Percentiles rank a stretch among this genome's conserved stretches.
Conservation (phyloP, 2,888 invertebrate genomes). For the Labia minor region DNA sequence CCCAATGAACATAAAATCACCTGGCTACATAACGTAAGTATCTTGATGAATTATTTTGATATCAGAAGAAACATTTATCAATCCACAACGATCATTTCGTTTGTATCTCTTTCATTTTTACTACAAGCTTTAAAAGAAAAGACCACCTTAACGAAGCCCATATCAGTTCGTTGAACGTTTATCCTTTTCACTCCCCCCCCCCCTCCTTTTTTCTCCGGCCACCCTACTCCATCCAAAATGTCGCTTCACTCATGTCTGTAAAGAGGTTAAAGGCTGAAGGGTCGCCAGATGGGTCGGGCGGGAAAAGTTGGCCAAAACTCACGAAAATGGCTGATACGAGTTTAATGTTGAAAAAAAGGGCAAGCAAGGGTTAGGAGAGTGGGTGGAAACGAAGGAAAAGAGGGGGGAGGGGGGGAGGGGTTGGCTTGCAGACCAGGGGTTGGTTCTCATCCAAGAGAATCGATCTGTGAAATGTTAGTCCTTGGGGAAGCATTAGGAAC, state of each 20-base stretch:
- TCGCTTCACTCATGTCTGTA: slow-evolving; percentile 19
- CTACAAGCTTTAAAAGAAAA: neutral
- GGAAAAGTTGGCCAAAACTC: slow-evolving; percentile 20
- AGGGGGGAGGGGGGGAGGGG: neutral
- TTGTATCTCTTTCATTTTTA: neutral
- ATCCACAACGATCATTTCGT: neutral
- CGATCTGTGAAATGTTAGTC: slow-evolving; percentile 21
- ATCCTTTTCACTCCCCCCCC: slow-evolving; percentile 1
- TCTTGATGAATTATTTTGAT: slow-evolving; percentile 25
- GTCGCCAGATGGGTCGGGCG: slow-evolving; percentile 19
- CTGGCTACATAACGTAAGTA: slow-evolving; percentile 66
- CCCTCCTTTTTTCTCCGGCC: no score
- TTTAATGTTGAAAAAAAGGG: slow-evolving; percentile 21
- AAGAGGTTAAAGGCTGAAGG: slow-evolving; percentile 18
- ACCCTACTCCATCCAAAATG: no score
- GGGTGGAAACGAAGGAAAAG: no score
- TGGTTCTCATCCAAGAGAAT: slow-evolving; percentile 16
- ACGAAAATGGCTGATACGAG: slow-evolving; percentile 20
- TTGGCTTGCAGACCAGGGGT: neutral
- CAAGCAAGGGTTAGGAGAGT: neutral
- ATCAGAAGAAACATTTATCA: neutral
- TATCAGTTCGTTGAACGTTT: slow-evolving; percentile 22
- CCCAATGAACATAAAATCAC: slow-evolving; percentile 64
- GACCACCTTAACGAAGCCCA: slow-evolving; percentile 16
- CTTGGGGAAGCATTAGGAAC: slow-evolving; percentile 20